These are phyloP conservation scores for Takifugu flavidus DNA, from an alignment of 2,113 vertebrate species.

Conservation along the genomic window DNA sequence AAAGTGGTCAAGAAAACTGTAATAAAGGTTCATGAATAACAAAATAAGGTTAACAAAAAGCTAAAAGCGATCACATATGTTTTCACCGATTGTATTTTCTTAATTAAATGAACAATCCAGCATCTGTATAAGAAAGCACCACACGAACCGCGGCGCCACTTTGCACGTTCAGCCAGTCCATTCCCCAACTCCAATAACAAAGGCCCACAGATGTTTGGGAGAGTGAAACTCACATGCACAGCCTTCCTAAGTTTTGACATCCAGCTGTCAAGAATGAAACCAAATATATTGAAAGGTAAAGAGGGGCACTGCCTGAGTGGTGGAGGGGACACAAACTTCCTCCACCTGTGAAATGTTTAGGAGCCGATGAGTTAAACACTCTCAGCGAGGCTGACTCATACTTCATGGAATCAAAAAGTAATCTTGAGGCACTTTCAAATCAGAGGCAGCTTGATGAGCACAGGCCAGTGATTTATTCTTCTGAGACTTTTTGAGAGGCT, in stretches of 20 bases:
- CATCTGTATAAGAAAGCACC: too few relatives aligned
- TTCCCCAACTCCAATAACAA: slow-evolving; percentile 7
- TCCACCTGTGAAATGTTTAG: slow-evolving; percentile 48
- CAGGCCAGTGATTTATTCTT: slow-evolving; percentile 74
- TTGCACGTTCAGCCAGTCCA: too few relatives aligned
- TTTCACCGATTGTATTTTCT: too few relatives aligned
- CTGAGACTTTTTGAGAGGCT: slow-evolving; percentile 66
- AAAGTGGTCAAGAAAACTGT: too few relatives aligned
- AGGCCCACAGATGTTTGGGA: slow-evolving; percentile 36
- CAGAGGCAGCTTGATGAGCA: slow-evolving; percentile 70
- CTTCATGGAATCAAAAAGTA: slow-evolving; percentile 61
- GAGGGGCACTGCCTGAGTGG: slow-evolving; percentile 47
- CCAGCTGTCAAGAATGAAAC: slow-evolving; percentile 39
- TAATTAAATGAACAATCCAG: too few relatives aligned
- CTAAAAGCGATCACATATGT: too few relatives aligned
- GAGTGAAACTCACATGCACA: slow-evolving; percentile 9
- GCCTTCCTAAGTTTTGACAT: slow-evolving; percentile 39
- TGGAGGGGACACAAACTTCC: slow-evolving; percentile 55
- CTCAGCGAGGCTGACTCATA: slow-evolving; percentile 53
- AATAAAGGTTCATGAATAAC: too few relatives aligned
- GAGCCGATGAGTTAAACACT: slow-evolving; percentile 43
- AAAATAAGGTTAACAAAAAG: too few relatives aligned
- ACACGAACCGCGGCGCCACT: too few relatives aligned
- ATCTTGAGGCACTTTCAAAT: slow-evolving; percentile 64
- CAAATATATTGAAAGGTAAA: slow-evolving; percentile 28